Percentiles rank a stretch among this genome's conserved stretches.
Conservation (phyloP, 2,888 invertebrate species). For the Stenolophus ochropezus region DNA sequence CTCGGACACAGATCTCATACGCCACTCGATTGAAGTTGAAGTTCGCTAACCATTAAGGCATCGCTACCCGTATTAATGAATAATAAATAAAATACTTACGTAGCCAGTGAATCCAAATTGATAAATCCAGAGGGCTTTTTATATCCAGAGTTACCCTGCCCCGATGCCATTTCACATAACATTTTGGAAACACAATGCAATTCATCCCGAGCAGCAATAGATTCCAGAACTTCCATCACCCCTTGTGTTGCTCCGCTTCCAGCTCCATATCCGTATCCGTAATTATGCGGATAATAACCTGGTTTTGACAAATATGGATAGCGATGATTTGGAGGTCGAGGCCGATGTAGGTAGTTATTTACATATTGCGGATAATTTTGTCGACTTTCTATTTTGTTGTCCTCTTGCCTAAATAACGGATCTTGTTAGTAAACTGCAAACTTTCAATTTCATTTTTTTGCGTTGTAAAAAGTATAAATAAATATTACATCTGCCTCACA, state of each 20-base stretch:
- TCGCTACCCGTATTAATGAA: too few relatives aligned
- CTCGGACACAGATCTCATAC: too few relatives aligned
- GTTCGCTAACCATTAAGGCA: too few relatives aligned
- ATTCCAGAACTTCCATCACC: conserved; percentile 75
- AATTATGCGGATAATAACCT: conserved; percentile 32
- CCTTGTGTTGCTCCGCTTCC: conserved; percentile 63
- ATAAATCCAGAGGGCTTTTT: conserved; percentile 71
- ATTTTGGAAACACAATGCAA: conserved; percentile 86
- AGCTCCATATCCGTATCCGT: conserved; percentile 50
- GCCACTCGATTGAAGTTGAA: too few relatives aligned
- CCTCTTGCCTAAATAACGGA: conserved; percentile 15
- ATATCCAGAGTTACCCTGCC: conserved; percentile 62
- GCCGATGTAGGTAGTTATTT: conserved; percentile 37
- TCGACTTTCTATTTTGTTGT: conserved; percentile 27
- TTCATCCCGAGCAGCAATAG: conserved; percentile 83
- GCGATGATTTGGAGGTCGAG: conserved; percentile 7
- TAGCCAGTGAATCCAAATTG: conserved; percentile 76
- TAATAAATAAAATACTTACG: conserved; percentile 73
- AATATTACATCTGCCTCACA: too few relatives aligned
- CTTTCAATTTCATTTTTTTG: conserved; percentile 6
- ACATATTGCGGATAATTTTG: conserved; percentile 40
- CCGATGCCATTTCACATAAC: conserved; percentile 84
- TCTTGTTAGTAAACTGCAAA: background rate
- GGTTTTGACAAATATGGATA: conserved; percentile 40
- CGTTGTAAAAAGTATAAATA: too few relatives aligned